Percentiles rank a stretch among this genome's conserved stretches.
These are phyloP conservation scores for Rhysida immarginata DNA, from an alignment of 1,140 invertebrate species.

Conservation along the genomic window DNA sequence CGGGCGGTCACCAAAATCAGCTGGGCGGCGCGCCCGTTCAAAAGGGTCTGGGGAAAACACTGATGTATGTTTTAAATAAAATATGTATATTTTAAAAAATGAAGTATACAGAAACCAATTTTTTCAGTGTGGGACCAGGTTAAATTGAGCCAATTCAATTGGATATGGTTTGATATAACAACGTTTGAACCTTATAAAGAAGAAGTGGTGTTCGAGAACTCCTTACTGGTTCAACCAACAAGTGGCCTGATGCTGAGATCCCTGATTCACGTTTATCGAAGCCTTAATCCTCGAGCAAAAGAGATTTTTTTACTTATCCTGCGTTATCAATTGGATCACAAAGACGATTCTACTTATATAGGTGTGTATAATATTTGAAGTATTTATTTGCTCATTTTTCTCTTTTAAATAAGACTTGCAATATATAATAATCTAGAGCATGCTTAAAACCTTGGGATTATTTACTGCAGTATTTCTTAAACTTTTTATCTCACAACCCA, in stretches of 20 bases:
- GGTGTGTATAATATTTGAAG: no score
- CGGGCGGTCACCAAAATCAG: no score
- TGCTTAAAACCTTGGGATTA: no score
- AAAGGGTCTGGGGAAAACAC: no score
- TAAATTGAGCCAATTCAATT: conserved; percentile 65
- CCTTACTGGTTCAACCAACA: conserved; percentile 59
- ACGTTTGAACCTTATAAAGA: conserved; percentile 63
- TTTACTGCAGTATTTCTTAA: no score
- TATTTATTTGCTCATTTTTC: no score
- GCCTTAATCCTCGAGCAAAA: conserved; percentile 71
- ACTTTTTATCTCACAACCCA: no score
- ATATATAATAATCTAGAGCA: no score
- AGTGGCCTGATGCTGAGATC: conserved; percentile 66
- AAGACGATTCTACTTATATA: conserved; percentile 50
- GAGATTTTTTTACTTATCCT: conserved; percentile 69
- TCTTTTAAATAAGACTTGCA: no score
- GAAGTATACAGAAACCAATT: conserved; percentile 1
- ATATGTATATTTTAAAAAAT: no score
- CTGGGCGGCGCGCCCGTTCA: no score
- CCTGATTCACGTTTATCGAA: conserved; percentile 69
- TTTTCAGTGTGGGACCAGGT: conserved; percentile 72
- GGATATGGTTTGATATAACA: conserved; percentile 70
- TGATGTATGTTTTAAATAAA: no score
- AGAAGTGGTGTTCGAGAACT: conserved; percentile 79
- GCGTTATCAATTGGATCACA: conserved; percentile 58